Base-by-base conservation (phyloP, 2,113 vertebrate species). In the Cacatua alba region DNA sequence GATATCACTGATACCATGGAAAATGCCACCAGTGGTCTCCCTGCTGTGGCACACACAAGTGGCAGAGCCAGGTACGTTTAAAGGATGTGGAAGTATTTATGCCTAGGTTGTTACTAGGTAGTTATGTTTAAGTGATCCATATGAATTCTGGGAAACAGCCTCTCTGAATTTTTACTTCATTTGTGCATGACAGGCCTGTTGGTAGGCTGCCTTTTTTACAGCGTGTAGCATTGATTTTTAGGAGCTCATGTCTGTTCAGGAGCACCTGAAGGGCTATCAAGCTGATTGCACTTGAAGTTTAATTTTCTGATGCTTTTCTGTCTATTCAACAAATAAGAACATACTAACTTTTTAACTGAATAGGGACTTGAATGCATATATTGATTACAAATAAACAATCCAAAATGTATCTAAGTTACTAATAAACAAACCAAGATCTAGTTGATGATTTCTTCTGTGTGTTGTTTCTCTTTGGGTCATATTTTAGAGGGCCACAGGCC, bases 1-100 rank as follows among this genome's bases (percentile, higher is more conserved):
- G 96, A 90, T 69, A 53, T 95, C 89, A 96, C 96, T 6, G 82
- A 95, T 51, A 86, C 46, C 63, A 71, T 94, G 28, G 96, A 96
- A 49, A 83, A 63, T 33, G 83, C 93, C 81, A 71, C 89, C 3
- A 53, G 43, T 26, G 88, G 92, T 33, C 43, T 95, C 23, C 96
- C 95, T n/a, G 71, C 97, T 16, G 85, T 97, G 31, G 91, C 91
- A 28, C 92, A 96, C 91, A 53, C 79, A 17, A 94, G 64, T 57
- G 49, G 31, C 65, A 84, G 84, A 68, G 65, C 55, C 77, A 79
- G 96, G 97, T 98, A 79, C 3, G 20, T 18, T 67, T n/a, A 28
- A 28, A 48, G 17, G 51, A 18, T 14, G 14, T 25, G 11, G 28
- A 31, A 76, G 28, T n/a, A 6, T 35, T 79, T 39, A 19, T 35